Evolutionary conservation across 2,797 vertebrate species (phyloP).

Genomic region (Chaenodraco wilsoni): DNA sequence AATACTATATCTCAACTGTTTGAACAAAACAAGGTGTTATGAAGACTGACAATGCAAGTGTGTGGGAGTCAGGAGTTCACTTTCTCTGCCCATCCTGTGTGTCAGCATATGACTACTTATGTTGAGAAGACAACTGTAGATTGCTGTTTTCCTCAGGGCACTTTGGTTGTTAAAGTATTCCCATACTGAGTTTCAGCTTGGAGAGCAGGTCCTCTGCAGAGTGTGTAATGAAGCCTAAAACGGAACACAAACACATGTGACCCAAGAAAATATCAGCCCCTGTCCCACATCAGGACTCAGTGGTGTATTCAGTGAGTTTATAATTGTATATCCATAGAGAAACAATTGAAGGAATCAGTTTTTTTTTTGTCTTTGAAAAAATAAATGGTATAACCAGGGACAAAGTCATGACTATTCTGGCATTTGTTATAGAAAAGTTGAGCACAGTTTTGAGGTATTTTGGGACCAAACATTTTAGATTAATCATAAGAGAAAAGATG

Average conservation of each 20-base stretch:
- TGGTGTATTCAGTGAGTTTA: background rate
- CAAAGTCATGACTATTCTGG: background rate
- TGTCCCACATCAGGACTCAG: background rate
- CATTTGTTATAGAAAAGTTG: background rate
- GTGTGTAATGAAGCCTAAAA: conserved; percentile 42
- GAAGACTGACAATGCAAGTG: conserved; percentile 23
- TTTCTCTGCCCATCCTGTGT: conserved; percentile 30
- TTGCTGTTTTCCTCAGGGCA: conserved; percentile 49
- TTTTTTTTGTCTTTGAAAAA: background rate
- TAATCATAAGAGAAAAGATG: background rate
- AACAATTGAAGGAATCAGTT: background rate
- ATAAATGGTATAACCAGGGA: background rate
- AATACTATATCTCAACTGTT: background rate
- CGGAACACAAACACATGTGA: conserved; percentile 40
- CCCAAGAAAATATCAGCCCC: conserved; percentile 8
- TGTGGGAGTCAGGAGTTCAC: conserved; percentile 34
- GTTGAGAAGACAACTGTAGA: conserved; percentile 38
- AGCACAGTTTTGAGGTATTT: background rate
- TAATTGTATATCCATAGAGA: conserved; percentile 4
- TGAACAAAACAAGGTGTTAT: conserved; percentile 19
- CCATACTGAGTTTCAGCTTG: conserved; percentile 28
- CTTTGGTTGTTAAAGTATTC: conserved; percentile 52
- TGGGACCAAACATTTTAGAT: background rate
- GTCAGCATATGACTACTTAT: conserved; percentile 44
- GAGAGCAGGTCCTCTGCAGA: conserved; percentile 8